Base-by-base conservation (phyloP, 2,797 vertebrate species). In the Scarus forsteni region DNA sequence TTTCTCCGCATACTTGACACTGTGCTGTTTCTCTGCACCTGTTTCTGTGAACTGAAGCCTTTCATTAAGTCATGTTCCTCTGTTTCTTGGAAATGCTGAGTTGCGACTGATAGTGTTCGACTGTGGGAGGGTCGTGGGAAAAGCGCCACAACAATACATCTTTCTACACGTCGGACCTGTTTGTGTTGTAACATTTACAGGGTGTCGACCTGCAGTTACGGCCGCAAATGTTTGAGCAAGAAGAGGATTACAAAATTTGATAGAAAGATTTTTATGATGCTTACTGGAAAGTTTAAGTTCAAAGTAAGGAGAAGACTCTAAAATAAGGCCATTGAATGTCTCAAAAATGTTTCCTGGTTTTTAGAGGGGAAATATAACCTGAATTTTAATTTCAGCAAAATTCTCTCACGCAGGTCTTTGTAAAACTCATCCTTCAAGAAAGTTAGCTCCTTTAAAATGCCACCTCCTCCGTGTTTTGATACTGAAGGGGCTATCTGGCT, bases 401-500 rank as follows among this genome's bases (percentile, higher is more conserved):
- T 61, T 34, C 58, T 39, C 71, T 64, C 60, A 75, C 70, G 71
- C 63, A 39, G 75, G 59, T 76, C 66, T 71, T 68, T 60, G 58
- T 81, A 49, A 62, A 64, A 66, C 56, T 50, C 63, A 52, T 66
- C 63, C 72, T 57, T n/a, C 42, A 73, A 39, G 66, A 70, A 70
- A 78, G 70, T 76, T 55, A 51, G 73, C 50, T 78, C 68, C 73
- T 6, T 79, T 58, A 46, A 59, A 77, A 81, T 73, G 64, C 77
- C 80, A 70, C 51, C 64, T 71, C 51, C 73, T 79, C 63, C 68
- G 66, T 90, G 80, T 90, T 88, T 84, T 88, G 88, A 85, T 85
- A 76, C 75, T 5, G 12, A 81, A 44, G 15, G 12, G 75, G 79
- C 80, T 86, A 75, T 83, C 81, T 83, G 83, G 80, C 79, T 75